phyloP scores from a whole-genome alignment of 2,113 vertebrate genomes.

The Clarias magur region DNA sequence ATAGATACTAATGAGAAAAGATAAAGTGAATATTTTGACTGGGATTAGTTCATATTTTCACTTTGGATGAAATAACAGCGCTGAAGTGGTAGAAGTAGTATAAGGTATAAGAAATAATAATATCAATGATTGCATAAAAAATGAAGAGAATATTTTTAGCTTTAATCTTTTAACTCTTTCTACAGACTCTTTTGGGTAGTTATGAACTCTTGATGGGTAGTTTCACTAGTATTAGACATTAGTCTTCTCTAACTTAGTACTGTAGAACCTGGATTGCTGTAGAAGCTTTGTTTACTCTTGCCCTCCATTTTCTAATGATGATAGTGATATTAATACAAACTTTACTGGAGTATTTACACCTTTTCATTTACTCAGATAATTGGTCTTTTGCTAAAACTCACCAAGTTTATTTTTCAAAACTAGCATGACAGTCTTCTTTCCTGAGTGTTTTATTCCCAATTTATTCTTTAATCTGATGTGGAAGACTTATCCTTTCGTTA shows the following conservation, averaged over 20 bases:
- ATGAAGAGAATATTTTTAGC: no score
- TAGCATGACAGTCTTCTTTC: not conserved
- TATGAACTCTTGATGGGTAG: no score
- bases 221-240: not conserved
- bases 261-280: not conserved
- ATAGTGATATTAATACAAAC: not conserved
- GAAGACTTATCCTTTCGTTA: not conserved
- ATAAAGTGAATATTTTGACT: no score
- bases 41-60: no score
- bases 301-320: not conserved
- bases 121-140: no score
- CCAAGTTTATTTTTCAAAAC: not conserved
- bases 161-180: no score
- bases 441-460: not conserved
- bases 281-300: not conserved
- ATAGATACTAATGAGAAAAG: no score
- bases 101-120: no score
- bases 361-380: not conserved
- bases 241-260: not conserved
- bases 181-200: no score
- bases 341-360: not conserved
- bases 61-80: no score
- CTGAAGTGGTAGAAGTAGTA: no score
- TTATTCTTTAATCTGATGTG: slow-evolving; percentile 9
- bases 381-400: not conserved